Evolutionary conservation across 2,888 invertebrate genomes (phyloP).

Genomic region (Campoplex capitator): DNA sequence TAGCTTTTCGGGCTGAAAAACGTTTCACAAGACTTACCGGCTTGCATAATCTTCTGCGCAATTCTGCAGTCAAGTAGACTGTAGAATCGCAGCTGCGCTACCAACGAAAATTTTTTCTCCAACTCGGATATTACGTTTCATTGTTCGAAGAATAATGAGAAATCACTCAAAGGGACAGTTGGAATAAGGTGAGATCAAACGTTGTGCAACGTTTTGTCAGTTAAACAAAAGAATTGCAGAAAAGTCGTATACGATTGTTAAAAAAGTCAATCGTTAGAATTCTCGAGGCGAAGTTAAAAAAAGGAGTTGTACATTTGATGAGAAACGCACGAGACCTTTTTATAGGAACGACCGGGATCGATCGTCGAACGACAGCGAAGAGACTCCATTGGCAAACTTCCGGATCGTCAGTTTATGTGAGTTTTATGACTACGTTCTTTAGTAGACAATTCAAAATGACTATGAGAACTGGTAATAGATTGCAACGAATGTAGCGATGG

Average conservation of each 20-base stretch:
- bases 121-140: conserved; percentile 71
- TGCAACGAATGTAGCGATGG: conserved; percentile 12
- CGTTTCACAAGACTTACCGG: not conserved
- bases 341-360: conserved; percentile 7
- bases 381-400: conserved; percentile 15
- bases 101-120: not conserved
- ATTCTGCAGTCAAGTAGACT: not conserved
- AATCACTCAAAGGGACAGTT: conserved; percentile 68
- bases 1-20: not conserved
- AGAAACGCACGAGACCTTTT: conserved; percentile 28
- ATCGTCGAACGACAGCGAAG: conserved; percentile 7
- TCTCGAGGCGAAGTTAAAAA: conserved; percentile 20
- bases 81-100: no score
- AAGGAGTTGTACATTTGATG: conserved; percentile 27
- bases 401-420: conserved; percentile 22
- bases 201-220: not conserved
- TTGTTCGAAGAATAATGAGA: conserved; percentile 72
- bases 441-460: not conserved
- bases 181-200: conserved; percentile 5
- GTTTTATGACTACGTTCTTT: conserved; percentile 24
- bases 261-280: conserved; percentile 34
- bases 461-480: conserved; percentile 3
- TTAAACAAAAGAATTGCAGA: conserved; percentile 12
- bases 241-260: conserved; percentile 1
- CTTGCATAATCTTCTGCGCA: not conserved